Base-by-base conservation (phyloP, 2,797 vertebrate genomes). In the Crocodylus rhombifer region DNA sequence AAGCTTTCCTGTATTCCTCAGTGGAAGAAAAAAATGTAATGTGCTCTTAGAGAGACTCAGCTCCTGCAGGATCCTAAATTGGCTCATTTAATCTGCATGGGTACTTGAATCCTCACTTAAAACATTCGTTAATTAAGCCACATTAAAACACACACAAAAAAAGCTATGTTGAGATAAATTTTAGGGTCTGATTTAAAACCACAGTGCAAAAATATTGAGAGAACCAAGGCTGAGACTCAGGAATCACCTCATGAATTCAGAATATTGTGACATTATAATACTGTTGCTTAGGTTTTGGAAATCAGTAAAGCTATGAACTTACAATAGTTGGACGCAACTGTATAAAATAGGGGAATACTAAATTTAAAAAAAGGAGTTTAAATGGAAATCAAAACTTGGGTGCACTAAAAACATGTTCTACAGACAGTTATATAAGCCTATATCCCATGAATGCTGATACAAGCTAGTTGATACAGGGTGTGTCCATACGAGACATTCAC, bases 71-170 rank as follows among this genome's bases (percentile, higher is more conserved):
- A 96, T 97, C 95, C 95, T 97, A 96, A 97, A 98, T 96, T 96
- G 96, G 93, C 87, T 97, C 89, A 92, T 97, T 98, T 98, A 98
- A 97, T 97, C 97, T 98, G 95, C 90, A 90, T n/a, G 61, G 96
- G 94, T 96, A 97, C 97, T 98, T 97, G 96, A 97, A 97, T 97
- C 93, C 89, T 97, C 96, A 95, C 93, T 58, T 95, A 96, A 98
- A 96, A 97, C 95, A 96, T 97, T 97, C 93, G 95, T 97, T 98
- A 98, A 98, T 98, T 97, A 98, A 98, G 95, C 94, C 93, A 97
- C 96, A 97, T 97, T 97, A 97, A 95, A 96, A 96, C 93, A 95
- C 94, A 91, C 74, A 89, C 75, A 86, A 96, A 97, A 97, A 97
- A 97, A 96, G 91, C 96, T 95, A 86, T 94, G 90, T 97, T 97